Evolutionary conservation across 2,888 invertebrate genomes (phyloP).

Genomic region (Pachliopta kotzebuea): DNA sequence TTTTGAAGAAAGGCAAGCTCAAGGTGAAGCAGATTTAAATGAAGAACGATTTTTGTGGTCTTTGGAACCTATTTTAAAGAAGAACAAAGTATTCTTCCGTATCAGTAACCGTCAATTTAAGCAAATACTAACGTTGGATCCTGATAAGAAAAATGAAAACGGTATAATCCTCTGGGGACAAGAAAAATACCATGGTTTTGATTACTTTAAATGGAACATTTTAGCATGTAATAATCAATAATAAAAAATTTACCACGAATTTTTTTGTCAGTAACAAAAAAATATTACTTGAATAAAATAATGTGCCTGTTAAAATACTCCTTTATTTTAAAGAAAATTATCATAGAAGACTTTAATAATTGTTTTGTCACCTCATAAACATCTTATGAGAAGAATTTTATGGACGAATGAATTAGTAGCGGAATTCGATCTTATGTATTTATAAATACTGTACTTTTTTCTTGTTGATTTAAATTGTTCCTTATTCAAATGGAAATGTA

Average conservation of each 20-base stretch:
- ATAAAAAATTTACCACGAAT: not conserved
- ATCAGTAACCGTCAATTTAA: conserved; percentile 4
- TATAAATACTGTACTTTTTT: too few relatives aligned
- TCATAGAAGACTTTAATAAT: too few relatives aligned
- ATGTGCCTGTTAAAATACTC: too few relatives aligned
- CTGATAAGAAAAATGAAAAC: not conserved
- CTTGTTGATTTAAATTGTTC: too few relatives aligned
- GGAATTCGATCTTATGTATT: too few relatives aligned
- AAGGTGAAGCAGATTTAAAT: not conserved
- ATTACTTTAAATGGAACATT: conserved; percentile 10
- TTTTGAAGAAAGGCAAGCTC: not conserved
- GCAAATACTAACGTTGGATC: conserved; percentile 4
- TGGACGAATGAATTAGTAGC: too few relatives aligned
- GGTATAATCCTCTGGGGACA: conserved; percentile 3
- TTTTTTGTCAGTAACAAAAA: not conserved
- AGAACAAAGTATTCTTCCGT: conserved; percentile 1
- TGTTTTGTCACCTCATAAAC: too few relatives aligned
- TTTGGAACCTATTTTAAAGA: not conserved
- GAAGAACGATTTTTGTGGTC: not conserved
- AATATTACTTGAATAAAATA: too few relatives aligned
- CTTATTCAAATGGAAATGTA: too few relatives aligned
- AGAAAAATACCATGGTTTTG: not conserved
- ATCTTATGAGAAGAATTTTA: too few relatives aligned
- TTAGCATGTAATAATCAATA: not conserved
- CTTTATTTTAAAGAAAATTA: too few relatives aligned